A percentile compares a stretch with the other conserved stretches of the same genome.
Evolutionary conservation across 2,797 vertebrate genomes (phyloP).

Genomic region (Platalea minor): DNA sequence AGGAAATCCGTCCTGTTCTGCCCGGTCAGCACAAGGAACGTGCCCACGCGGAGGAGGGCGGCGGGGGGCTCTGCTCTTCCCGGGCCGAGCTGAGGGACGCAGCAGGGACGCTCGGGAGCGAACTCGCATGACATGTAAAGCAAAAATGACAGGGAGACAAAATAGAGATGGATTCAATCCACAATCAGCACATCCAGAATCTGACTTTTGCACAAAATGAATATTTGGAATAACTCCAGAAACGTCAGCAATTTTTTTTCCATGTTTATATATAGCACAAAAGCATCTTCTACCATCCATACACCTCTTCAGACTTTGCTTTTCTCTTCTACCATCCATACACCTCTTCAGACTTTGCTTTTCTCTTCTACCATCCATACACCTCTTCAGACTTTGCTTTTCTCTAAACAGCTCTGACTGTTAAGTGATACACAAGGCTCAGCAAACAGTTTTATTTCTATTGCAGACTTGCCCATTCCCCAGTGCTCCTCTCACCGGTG

Average conservation of each 20-base stretch:
- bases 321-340: not conserved
- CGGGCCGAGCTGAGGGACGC: not conserved
- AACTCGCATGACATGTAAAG: not conserved
- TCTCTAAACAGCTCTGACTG: not conserved
- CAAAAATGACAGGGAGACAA: not conserved
- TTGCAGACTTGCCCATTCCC: not conserved
- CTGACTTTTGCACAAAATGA: not conserved
- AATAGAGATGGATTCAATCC: not conserved
- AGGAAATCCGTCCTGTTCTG: conserved; percentile 53
- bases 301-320: too few relatives aligned
- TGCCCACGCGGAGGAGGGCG: fast-evolving
- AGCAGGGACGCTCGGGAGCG: not conserved
- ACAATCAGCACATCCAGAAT: not conserved
- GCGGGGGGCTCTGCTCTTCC: not conserved
- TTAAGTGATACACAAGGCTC: not conserved
- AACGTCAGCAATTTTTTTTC: not conserved
- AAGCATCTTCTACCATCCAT: not conserved
- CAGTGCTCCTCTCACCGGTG: not conserved
- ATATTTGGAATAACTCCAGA: not conserved
- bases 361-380: not conserved
- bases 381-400: not conserved
- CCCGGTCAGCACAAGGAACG: conserved; percentile 31
- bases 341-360: not conserved
- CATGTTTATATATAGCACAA: not conserved
- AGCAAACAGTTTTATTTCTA: not conserved